Percentiles rank a stretch among this genome's conserved stretches.
Conservation (phyloP, 2,113 vertebrate species). For the Pelecanoides urinatrix region DNA sequence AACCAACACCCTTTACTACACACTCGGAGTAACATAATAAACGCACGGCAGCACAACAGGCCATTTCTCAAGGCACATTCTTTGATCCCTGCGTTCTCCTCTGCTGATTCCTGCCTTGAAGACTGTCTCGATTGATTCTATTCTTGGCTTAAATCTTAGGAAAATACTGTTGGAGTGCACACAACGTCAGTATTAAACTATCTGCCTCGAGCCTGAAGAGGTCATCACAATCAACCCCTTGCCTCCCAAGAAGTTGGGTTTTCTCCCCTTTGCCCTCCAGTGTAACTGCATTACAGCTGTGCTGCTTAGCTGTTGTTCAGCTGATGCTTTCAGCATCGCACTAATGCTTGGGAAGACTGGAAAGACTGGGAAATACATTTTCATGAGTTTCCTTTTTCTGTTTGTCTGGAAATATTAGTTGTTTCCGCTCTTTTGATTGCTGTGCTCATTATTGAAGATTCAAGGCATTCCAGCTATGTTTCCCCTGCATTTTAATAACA, state of each 20-base stretch:
- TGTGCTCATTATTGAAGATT: accelerated
- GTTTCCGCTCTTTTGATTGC: not conserved
- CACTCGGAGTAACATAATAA: not conserved
- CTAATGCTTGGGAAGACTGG: not conserved
- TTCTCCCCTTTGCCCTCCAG: not conserved
- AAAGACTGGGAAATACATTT: not conserved
- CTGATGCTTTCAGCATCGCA: not conserved
- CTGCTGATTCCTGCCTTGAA: not conserved
- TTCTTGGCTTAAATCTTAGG: not conserved
- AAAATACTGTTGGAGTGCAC: not conserved
- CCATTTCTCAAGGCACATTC: not conserved
- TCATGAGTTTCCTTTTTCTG: not conserved
- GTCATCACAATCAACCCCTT: not conserved
- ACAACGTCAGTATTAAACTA: not conserved
- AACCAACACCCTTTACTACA: constrained; percentile 13
- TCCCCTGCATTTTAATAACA: not conserved
- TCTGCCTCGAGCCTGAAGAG: not conserved
- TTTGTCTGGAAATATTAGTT: not conserved
- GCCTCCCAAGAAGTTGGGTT: not conserved
- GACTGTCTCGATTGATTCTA: not conserved
- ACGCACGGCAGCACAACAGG: not conserved
- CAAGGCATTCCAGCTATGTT: not conserved
- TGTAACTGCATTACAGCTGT: not conserved
- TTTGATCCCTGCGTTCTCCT: not conserved
- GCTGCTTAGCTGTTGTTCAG: not conserved